Evolutionary conservation across 2,888 invertebrate species (phyloP), one percentile per base, ranked within the genome.

Genomic region (Dryococelus australis): DNA sequence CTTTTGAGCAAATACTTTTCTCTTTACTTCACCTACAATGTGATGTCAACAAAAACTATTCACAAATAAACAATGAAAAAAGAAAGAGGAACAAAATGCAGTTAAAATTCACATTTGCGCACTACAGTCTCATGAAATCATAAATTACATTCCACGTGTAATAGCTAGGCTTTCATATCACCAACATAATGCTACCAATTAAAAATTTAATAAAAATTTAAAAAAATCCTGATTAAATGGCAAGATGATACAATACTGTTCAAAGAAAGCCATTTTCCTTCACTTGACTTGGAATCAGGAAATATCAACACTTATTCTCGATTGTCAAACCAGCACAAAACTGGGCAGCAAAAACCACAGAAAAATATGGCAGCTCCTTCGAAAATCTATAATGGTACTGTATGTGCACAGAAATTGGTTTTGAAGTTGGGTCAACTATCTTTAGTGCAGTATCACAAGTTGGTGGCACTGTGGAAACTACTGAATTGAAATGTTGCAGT

Each of bases 1-100:
- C 88, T 86, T 86, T 88, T 88, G 88, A 89, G 89, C 89, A 89
- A 88, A 87, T 88, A 89, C 87, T 88, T 87, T 83, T 85, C 43
- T 51, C 16, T 86, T 78, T 86, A 84, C 86, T 83, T 35, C 16
- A 83, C 43, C 43, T 86, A 84, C 43, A 83, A 85, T 87, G 86
- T 87, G 87, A 87, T 87, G 87, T 87, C 85, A 53, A 85, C 24
- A 85, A 85, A 85, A 85, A 85, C 51, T 27, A 83, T 83, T 35
- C 43, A 65, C n/a, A 24, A 47, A 47, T 47, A 47, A 47, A 65
- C 65, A 16, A 65, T 24, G 51, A 12, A 12, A 51, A 12, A 51
- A 51, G 12, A 51, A 65, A 65, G 24, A 65, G 65, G 13, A 65
- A 65, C 65, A 28, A 83, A 83, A 35, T 83, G 83, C 83, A 35